Evolutionary conservation across 2,888 invertebrate species (phyloP).

Genomic region (Seladonia tumulorum): DNA sequence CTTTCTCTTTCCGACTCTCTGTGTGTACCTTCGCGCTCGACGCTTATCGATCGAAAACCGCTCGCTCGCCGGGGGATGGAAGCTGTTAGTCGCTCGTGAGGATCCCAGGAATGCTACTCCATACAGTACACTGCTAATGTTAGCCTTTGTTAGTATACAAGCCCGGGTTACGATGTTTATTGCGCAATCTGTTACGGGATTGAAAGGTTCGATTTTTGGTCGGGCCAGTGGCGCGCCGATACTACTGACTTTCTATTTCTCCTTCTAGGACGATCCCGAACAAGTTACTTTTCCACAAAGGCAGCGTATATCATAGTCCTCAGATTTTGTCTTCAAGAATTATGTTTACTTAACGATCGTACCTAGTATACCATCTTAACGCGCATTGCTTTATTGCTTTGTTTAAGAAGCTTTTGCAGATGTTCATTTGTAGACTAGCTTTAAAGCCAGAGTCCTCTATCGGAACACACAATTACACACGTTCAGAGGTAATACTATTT

Average conservation of each 20-base stretch:
- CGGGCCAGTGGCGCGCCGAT: not conserved
- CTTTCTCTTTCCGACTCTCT: not conserved
- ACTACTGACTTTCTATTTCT: not conserved
- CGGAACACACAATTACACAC: too few relatives aligned
- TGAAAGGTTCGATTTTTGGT: not conserved
- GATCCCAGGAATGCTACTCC: not conserved
- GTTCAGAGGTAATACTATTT: too few relatives aligned
- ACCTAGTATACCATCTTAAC: not conserved
- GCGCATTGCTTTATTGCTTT: too few relatives aligned
- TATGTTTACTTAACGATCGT: not conserved
- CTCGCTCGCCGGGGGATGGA: constrained; percentile 2
- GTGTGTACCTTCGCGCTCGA: constrained; percentile 21
- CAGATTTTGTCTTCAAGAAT: not conserved
- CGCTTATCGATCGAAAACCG: constrained; percentile 43
- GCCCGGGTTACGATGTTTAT: not conserved
- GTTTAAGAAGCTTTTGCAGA: too few relatives aligned
- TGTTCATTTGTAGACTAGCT: too few relatives aligned
- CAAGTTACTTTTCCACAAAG: not conserved
- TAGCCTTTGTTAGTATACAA: not conserved
- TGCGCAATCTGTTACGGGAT: not conserved
- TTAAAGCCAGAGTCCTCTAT: too few relatives aligned
- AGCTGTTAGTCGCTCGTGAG: constrained; percentile 1
- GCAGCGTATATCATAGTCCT: not conserved
- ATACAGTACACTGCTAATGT: not conserved
- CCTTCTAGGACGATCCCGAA: not conserved